These are phyloP conservation scores for Eutolmus rufibarbis DNA, from an alignment of 2,888 invertebrate species.

Conservation along the genomic window DNA sequence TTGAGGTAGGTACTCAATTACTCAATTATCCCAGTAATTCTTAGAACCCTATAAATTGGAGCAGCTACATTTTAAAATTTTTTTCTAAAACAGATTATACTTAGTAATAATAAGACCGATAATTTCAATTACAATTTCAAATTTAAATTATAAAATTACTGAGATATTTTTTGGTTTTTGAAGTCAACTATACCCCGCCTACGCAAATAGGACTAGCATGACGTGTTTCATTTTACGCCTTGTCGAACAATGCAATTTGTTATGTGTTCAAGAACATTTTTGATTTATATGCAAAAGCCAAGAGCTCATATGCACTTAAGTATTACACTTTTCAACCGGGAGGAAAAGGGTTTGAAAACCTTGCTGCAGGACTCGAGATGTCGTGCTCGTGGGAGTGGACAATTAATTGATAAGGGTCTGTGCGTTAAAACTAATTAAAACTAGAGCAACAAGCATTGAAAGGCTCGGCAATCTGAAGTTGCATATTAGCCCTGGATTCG, in stretches of 20 bases:
- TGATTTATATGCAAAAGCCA: neutral
- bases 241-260: neutral
- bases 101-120: neutral
- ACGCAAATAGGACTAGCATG: neutral
- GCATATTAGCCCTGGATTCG: neutral
- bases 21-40: too few species aligned
- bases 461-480: neutral
- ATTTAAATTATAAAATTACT: too few species aligned
- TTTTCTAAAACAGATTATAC: too few species aligned
- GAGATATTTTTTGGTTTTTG: neutral
- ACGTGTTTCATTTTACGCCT: neutral
- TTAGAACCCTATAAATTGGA: too few species aligned
- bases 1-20: too few species aligned
- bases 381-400: neutral
- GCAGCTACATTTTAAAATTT: too few species aligned
- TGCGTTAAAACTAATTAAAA: neutral
- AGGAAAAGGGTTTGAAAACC: neutral
- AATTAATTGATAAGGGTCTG: neutral
- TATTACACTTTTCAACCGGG: neutral
- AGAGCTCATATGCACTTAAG: neutral
- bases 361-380: neutral
- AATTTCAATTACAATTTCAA: too few species aligned
- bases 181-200: too few species aligned
- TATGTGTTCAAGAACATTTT: neutral
- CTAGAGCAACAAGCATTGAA: neutral